phyloP scores from a whole-genome alignment of 35 echinoderm and acorn worm species.

The Diadema setosum region DNA sequence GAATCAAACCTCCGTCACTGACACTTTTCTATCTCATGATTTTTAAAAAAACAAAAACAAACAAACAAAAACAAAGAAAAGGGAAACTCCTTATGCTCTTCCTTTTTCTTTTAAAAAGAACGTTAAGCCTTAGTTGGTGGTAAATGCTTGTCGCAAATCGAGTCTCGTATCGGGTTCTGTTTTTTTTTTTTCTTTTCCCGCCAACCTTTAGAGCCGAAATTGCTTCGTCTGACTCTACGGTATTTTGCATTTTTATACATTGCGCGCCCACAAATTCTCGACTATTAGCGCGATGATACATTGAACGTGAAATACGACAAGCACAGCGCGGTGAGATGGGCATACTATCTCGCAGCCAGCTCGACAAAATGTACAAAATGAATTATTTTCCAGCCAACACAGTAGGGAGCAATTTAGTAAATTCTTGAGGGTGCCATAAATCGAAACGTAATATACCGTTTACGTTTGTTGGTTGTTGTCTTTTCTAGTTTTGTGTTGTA shows the following conservation, averaged over 20 bases:
- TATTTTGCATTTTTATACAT: not conserved
- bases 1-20: no score
- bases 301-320: not conserved
- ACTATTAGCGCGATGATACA: not conserved
- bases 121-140: no score
- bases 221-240: not conserved
- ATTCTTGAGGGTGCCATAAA: not conserved
- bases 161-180: no score
- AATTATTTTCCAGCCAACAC: not conserved
- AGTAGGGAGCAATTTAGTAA: not conserved
- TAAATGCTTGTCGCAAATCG: no score
- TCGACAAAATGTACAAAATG: not conserved
- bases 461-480: not conserved
- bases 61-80: no score
- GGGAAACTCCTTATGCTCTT: no score
- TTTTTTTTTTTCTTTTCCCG: no score
- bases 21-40: no score
- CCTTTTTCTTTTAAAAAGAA: no score
- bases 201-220: no score
- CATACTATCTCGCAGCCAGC: not conserved
- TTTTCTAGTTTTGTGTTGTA: not conserved
- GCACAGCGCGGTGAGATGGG: not conserved
- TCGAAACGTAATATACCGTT: not conserved
- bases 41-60: no score
- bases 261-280: not conserved